Base-by-base conservation (phyloP, 2,113 vertebrate species). In the Phaethon lepturus region DNA sequence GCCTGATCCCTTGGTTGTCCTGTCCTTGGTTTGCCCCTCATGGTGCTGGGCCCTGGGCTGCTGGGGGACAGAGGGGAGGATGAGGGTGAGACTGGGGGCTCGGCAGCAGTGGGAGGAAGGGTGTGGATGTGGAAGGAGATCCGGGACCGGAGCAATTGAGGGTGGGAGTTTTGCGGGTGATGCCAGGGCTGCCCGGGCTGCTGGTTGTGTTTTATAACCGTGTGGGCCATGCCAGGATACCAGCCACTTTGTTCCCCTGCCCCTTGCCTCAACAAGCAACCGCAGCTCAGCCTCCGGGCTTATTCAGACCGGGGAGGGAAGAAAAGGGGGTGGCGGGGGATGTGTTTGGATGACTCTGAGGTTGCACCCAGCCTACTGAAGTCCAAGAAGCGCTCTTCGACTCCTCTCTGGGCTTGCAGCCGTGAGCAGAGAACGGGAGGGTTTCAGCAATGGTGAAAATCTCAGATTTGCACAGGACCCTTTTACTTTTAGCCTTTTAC, bases 401-500 rank as follows among this genome's bases (percentile, higher is more conserved):
- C 29, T 88, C 49, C 19, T 60, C 12, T 2, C 0, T 40, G 72
- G 72, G 47, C 44, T 93, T 67, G 56, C 45, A 50, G 67, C 52
- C 1, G 2, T 8, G 13, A 67, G 29, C 66, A 64, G 73, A 89
- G 38, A 56, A 45, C 2, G 10, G 25, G 35, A 87, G 14, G 14
- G 7, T 56, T 77, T 80, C 55, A 66, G 59, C 73, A 90, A 63
- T 2, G 82, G 28, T 5, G 38, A 93, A 75, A 82, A 85, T 69
- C 55, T 73, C 42, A 50, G 38, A 62, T 77, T 85, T 4, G 3
- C 53, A 18, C 13, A 83, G 86, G 83, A 95, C 55, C 42, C 20
- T 93, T 66, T 91, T 90, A 69, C 52, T 90, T 93, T 86, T 69
- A 94, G 53, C 29, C 53, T 90, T 94, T 92, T 85, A 78, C 67